Base-by-base conservation (phyloP, 2,797 vertebrate species). In the Sarcophilus harrisii region DNA sequence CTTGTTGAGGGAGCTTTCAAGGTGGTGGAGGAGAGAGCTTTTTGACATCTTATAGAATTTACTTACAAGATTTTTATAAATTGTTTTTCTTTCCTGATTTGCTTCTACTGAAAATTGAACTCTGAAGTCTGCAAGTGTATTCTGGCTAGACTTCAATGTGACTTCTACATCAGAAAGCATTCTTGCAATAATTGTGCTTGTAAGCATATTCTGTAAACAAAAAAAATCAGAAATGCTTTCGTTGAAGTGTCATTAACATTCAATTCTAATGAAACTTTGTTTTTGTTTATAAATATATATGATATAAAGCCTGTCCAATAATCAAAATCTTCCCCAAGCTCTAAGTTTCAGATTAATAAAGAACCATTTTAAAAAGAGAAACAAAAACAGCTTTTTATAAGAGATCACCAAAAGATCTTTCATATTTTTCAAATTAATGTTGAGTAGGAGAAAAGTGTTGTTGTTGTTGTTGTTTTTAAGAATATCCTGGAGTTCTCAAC, bases 91-190 rank as follows among this genome's bases (percentile, higher is more conserved):
- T 14, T 81, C 89, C 58, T 93, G 52, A 93, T 93, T 95, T 95
- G 8, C 30, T 95, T 93, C 21, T 54, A 1, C 12, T 8, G 62
- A 54, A 90, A 97, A 66, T 4, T 92, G 28, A 59, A 54, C 81
- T 96, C 24, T 29, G 24, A 66, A 95, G 12, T 0, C 13, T 91
- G 0, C 30, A 30, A 5, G 55, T 24, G 90, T 58, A 24, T 52
- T 96, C 18, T 21, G 89, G 55, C 54, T 91, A 91, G 93, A 57
- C 96, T 62, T 54, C 8, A 93, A 54, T 93, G 0, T 38, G 90
- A 57, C 91, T 95, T 58, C n/a, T 95, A 57, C 52, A 93, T 45
- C 58, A 91, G 93, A 87, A 98, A 98, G 97, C 81, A 96, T 81
- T 91, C 1, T 81, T 94, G 58, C 90, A 32, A 0, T 11, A 90